These are phyloP conservation scores for Egretta garzetta DNA, from an alignment of 2,113 vertebrate genomes.

Conservation along the genomic window DNA sequence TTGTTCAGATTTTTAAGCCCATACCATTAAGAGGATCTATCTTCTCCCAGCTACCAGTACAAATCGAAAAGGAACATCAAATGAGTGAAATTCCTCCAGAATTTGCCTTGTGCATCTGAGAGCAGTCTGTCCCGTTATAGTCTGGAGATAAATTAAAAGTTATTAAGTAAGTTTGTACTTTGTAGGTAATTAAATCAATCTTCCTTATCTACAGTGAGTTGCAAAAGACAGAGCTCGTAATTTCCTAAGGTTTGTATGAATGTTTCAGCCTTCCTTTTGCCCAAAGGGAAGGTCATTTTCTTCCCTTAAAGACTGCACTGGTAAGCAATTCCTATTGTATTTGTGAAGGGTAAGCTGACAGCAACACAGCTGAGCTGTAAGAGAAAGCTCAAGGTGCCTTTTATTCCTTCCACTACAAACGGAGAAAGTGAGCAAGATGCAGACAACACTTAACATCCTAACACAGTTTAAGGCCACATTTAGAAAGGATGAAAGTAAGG, in stretches of 20 bases:
- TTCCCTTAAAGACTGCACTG: slow-evolving; percentile 34
- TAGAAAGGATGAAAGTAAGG: slow-evolving; percentile 77
- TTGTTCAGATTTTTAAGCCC: slow-evolving; percentile 9
- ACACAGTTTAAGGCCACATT: slow-evolving; percentile 81
- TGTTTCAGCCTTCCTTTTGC: slow-evolving; percentile 12
- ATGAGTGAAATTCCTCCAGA: neutral
- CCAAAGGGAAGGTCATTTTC: slow-evolving; percentile 33
- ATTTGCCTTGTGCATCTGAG: neutral
- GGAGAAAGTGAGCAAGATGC: slow-evolving; percentile 52
- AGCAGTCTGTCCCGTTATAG: neutral
- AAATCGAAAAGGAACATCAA: neutral
- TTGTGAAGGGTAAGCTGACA: slow-evolving; percentile 42
- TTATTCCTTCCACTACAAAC: slow-evolving; percentile 39
- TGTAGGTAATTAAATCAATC: neutral
- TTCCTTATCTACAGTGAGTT: neutral
- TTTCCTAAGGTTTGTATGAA: neutral
- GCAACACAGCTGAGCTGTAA: slow-evolving; percentile 17
- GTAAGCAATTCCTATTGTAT: slow-evolving; percentile 45
- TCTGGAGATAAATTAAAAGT: neutral
- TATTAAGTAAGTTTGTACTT: neutral
- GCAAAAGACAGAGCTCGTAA: slow-evolving; percentile 4
- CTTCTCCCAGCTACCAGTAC: neutral
- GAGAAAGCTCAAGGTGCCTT: slow-evolving; percentile 57
- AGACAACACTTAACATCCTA: slow-evolving; percentile 53
- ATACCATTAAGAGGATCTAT: neutral